A percentile compares a stretch with the other conserved stretches of the same genome.
phyloP scores from a whole-genome alignment of 30 jellyfish, hydroid and myxozoan genomes.

The Hydractinia symbiolongicarpus region DNA sequence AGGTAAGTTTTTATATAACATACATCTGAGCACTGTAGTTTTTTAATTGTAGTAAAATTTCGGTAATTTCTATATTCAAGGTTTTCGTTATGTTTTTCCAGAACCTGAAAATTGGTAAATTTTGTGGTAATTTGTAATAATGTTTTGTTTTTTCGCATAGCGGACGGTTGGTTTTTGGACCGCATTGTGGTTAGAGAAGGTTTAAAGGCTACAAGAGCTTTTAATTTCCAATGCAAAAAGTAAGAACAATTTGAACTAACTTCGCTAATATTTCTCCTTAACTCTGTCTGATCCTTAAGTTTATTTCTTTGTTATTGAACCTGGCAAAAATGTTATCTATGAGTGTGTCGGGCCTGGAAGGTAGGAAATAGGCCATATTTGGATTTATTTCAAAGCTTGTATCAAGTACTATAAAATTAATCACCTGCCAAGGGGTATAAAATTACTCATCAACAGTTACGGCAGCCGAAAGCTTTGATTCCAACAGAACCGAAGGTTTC shows the following conservation, averaged over 20 bases:
- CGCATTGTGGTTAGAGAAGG: slow-evolving; percentile 22
- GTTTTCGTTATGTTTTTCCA: not conserved
- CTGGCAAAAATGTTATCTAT: no score
- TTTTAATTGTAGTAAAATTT: not conserved
- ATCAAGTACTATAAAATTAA: no score
- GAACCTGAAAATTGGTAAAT: not conserved
- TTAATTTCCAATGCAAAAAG: slow-evolving; percentile 62
- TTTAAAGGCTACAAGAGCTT: slow-evolving; percentile 31
- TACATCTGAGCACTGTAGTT: not conserved
- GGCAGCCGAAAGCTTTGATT: no score
- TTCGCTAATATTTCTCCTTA: no score
- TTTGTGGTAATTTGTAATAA: not conserved
- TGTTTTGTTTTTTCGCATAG: slow-evolving; percentile 15
- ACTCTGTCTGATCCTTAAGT: no score
- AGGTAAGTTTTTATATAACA: slow-evolving; percentile 37
- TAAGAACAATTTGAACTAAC: slow-evolving; percentile 4
- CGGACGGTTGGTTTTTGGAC: slow-evolving; percentile 94
- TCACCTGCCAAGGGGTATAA: no score
- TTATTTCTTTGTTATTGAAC: no score
- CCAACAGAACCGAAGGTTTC: no score
- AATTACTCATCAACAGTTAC: no score
- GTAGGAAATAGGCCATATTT: no score
- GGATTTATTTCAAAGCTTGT: no score
- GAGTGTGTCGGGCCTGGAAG: no score
- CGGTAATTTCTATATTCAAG: not conserved